Evolutionary conservation across 2,113 vertebrate species (phyloP).

Genomic region (Bungarus multicinctus): DNA sequence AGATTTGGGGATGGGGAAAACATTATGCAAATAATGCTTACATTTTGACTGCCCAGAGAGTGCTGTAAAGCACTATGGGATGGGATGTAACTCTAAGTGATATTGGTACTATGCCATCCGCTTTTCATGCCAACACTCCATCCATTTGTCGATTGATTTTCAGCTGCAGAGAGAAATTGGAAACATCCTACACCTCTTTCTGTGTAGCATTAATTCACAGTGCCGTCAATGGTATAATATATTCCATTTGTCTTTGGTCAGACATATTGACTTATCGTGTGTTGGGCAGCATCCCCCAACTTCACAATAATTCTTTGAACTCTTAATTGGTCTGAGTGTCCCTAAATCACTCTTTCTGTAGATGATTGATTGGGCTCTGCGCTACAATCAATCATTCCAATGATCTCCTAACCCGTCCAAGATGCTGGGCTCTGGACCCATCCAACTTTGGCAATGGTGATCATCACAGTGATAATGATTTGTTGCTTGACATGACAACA

Average conservation of each 20-base stretch:
- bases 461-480: neutral
- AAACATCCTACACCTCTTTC: neutral
- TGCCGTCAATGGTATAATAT: neutral
- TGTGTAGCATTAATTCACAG: neutral
- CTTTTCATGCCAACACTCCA: conserved; percentile 36
- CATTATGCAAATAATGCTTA: neutral
- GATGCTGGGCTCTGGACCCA: neutral
- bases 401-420: neutral
- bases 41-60: neutral
- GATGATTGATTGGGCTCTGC: neutral
- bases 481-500: neutral
- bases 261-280: neutral
- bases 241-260: neutral
- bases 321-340: neutral
- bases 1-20: neutral
- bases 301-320: neutral
- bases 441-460: neutral
- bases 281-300: neutral
- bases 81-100: neutral
- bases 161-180: neutral
- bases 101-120: neutral
- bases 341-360: neutral
- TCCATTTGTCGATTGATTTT: neutral
- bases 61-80: neutral
- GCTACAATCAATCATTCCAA: neutral